Evolutionary conservation across 1,140 invertebrate species (phyloP).

Genomic region (Parapsyche elsis): DNA sequence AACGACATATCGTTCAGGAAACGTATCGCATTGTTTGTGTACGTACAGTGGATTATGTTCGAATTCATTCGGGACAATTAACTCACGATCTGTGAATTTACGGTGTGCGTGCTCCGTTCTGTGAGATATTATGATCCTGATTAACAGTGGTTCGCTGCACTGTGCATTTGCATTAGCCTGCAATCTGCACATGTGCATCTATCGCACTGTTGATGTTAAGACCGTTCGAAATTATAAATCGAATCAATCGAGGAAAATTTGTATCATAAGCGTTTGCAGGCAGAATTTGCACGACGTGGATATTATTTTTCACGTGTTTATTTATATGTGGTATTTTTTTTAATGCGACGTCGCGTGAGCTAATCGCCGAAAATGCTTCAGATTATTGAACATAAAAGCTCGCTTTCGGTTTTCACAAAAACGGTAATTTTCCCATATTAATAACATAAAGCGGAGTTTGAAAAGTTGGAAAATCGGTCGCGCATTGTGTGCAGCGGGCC

Average conservation of each 20-base stretch:
- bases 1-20: background rate
- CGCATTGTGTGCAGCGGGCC: background rate
- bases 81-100: conserved; percentile 26
- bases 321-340: background rate
- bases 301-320: background rate
- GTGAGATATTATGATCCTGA: too few species aligned
- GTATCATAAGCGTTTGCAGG: too few species aligned
- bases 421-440: conserved; percentile 22
- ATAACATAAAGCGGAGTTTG: background rate
- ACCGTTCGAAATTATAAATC: too few species aligned
- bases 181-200: too few species aligned
- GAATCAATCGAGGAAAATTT: too few species aligned
- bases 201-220: too few species aligned
- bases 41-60: conserved; percentile 12
- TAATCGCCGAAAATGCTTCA: conserved; percentile 14
- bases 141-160: too few species aligned
- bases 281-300: background rate
- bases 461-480: conserved; percentile 11
- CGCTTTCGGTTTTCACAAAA: conserved; percentile 23
- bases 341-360: conserved; percentile 20
- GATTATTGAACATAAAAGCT: conserved; percentile 28
- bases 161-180: too few species aligned
- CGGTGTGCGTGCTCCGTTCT: background rate
- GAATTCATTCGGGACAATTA: conserved; percentile 10
- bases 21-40: background rate